Conservation (phyloP, 2,797 vertebrate species). For the Alcedo quadribrachys region DNA sequence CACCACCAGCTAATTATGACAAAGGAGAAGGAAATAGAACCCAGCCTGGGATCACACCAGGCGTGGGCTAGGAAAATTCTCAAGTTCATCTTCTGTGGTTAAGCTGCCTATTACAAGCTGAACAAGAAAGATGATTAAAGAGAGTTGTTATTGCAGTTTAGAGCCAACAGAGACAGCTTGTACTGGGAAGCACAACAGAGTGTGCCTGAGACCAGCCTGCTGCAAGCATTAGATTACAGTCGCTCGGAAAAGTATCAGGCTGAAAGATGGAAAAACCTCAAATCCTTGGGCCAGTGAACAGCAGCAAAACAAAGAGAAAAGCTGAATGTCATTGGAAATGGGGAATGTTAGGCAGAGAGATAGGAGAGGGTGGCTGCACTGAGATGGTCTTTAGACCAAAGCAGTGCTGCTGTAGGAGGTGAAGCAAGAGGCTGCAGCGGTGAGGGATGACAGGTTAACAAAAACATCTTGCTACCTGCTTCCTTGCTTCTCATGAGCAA, state of each 20-base stretch:
- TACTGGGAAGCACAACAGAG: conserved; percentile 13
- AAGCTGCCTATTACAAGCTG: background rate
- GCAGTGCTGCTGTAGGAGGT: background rate
- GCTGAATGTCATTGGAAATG: background rate
- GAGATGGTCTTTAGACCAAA: background rate
- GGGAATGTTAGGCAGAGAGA: background rate
- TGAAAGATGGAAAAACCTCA: background rate
- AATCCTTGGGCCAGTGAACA: background rate
- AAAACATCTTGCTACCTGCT: background rate
- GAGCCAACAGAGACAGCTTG: conserved; percentile 48
- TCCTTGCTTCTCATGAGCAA: background rate
- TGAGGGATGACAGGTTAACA: background rate
- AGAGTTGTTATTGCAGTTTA: conserved; percentile 34
- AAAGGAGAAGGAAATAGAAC: conserved; percentile 21
- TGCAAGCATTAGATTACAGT: conserved; percentile 28
- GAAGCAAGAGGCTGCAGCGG: background rate
- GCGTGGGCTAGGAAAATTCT: conserved; percentile 8
- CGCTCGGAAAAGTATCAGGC: background rate
- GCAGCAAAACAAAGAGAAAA: background rate
- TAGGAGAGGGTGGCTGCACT: background rate
- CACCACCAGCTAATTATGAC: conserved; percentile 7
- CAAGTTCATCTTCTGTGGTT: background rate
- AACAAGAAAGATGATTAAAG: conserved; percentile 52
- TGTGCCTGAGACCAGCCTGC: background rate
- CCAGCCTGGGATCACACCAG: background rate